A percentile compares a stretch with the other conserved stretches of the same genome.
Conservation (phyloP, 30 jellyfish, hydroid and myxozoan species). For the Catostylus mosaicus region DNA sequence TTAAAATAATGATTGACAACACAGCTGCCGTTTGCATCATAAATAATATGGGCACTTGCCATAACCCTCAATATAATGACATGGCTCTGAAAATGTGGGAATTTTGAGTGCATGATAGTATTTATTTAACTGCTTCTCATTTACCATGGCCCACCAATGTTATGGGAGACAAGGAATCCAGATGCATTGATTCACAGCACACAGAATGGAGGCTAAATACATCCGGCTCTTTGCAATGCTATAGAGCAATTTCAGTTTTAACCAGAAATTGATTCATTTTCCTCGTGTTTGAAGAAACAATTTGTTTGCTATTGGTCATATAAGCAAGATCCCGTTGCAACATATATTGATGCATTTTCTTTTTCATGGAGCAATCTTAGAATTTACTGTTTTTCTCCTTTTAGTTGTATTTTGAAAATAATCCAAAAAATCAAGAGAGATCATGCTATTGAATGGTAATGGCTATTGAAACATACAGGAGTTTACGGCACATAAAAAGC, state of each 20-base stretch:
- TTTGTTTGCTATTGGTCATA: conserved; percentile 25
- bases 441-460: too few relatives aligned
- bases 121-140: conserved; percentile 59
- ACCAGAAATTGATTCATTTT: conserved; percentile 46
- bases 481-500: too few relatives aligned
- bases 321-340: conserved; percentile 49
- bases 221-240: not conserved
- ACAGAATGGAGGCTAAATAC: conserved; percentile 65
- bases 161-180: conserved; percentile 49
- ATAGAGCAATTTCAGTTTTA: conserved; percentile 2
- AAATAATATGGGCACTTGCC: conserved; percentile 71
- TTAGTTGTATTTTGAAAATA: conserved; percentile 28
- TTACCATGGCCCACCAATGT: conserved; percentile 53
- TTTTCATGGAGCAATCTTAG: conserved; percentile 18
- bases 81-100: conserved; percentile 46
- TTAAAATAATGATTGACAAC: conserved; percentile 45
- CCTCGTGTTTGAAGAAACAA: conserved; percentile 31
- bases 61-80: conserved; percentile 16
- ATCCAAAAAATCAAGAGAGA: conserved; percentile 15
- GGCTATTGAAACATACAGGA: too few relatives aligned
- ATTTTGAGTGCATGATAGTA: conserved; percentile 18
- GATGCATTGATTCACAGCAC: conserved; percentile 1
- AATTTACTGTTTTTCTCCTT: conserved; percentile 46
- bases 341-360: conserved; percentile 25
- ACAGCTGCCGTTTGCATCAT: conserved; percentile 51